Conservation (phyloP, 2,113 vertebrate species). For the Megaceryle torquata region DNA sequence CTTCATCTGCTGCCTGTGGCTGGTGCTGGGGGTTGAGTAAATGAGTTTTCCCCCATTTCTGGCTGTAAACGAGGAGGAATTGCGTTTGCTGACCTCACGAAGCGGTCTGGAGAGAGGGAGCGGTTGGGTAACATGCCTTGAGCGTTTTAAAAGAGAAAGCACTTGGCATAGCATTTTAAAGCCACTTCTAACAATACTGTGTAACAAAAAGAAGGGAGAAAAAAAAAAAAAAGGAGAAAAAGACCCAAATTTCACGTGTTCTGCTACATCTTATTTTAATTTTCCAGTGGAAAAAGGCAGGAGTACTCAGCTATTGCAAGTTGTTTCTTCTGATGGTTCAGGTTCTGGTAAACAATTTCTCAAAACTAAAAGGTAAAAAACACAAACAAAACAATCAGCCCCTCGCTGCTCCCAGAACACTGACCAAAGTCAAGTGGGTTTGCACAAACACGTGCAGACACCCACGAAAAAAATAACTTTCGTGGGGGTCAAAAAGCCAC, state of each 20-base stretch:
- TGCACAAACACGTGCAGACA: not conserved
- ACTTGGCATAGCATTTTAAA: not conserved
- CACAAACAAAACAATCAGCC: not conserved
- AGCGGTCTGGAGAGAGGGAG: not conserved
- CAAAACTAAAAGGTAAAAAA: conserved; percentile 26
- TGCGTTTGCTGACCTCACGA: not conserved
- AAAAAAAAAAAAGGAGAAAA: not conserved
- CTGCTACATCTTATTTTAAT: conserved; percentile 26
- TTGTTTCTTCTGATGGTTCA: not conserved
- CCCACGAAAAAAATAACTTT: not conserved
- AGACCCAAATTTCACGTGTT: conserved; percentile 31
- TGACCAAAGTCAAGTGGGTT: conserved; percentile 18
- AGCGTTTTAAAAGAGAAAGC: conserved; percentile 54
- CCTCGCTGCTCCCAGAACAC: not conserved
- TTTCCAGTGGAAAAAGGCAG: conserved; percentile 59
- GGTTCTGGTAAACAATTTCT: conserved; percentile 15
- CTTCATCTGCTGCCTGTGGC: not conserved
- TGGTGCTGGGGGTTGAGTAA: not conserved
- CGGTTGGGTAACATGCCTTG: not conserved
- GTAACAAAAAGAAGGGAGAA: not conserved
- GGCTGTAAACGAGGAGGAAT: not conserved
- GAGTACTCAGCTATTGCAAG: conserved; percentile 11
- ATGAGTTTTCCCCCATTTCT: not conserved
- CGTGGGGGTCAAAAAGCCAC: conserved; percentile 44
- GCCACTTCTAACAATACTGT: conserved; percentile 8